Evolutionary conservation across 2,797 vertebrate species (phyloP), one percentile per base, ranked within the genome.

Genomic region (Alexandromys oeconomus): DNA sequence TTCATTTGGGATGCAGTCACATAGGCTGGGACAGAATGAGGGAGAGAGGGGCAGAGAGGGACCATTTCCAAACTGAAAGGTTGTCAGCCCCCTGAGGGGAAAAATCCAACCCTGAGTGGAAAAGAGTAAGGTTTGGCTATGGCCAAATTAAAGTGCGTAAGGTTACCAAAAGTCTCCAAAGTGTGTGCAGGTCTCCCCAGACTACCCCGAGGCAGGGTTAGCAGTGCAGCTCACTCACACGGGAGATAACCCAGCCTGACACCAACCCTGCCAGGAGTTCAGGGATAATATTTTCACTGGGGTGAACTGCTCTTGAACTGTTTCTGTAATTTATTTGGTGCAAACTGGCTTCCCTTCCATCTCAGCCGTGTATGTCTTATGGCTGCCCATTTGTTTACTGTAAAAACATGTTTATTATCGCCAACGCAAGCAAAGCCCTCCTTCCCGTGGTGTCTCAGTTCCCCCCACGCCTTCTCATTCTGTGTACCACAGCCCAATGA

Each of bases 291-390:
- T 98, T 98, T 97, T 97, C 95, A 92, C 92, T 98, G 76, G 79
- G 94, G 97, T 98, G 98, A 98, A 98, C 98, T 90, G 96, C 95
- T 98, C 97, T 98, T 98, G 98, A 98, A 98, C 98, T 98, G 98
- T 97, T 97, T 98, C 97, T 96, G 77, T 98, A 97, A 98, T 98
- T 98, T 93, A n/a, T 97, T 98, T 91, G 63, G 98, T 98, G 98
- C 95, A 98, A 98, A 98, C 87, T 17, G 94, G 93, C 95, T 98
- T 98, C 97, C 97, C 98, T 98, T 98, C 98, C 97, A 97, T 97
- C 98, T 98, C 97, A 98, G 96, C 96, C 76, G 74, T 87, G 89
- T 77, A 61, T 88, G 92, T 97, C 92, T 97, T 96, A 97, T 34
- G 97, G 97, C 87, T 78, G 95, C 89, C 93, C 93, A 51, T 92